A percentile compares a stretch with the other conserved stretches of the same genome.
phyloP scores from a whole-genome alignment of 2,888 invertebrate species.

The Neocrepidodera transversa region DNA sequence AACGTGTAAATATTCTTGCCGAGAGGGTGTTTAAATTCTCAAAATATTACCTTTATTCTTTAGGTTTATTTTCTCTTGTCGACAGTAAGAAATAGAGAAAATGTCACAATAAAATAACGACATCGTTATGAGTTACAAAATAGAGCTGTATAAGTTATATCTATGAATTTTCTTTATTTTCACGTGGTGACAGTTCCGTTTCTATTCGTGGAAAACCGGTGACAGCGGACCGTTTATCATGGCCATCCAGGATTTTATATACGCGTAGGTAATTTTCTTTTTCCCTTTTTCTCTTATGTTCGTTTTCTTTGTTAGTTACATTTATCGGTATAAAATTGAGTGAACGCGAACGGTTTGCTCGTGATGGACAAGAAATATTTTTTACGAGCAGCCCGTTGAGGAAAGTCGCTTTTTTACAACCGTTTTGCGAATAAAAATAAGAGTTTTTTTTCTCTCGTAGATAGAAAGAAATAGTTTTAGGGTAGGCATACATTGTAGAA shows the following conservation, averaged over 20 bases:
- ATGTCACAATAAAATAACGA: slow-evolving; percentile 14
- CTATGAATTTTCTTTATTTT: slow-evolving; percentile 32
- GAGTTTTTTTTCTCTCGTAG: background rate
- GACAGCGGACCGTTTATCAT: slow-evolving; percentile 39
- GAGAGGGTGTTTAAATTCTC: too few relatives aligned
- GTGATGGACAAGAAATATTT: slow-evolving; percentile 17
- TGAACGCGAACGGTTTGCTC: slow-evolving; percentile 18
- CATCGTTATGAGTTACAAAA: slow-evolving; percentile 15
- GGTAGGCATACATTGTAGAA: background rate
- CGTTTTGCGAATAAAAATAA: slow-evolving; percentile 11
- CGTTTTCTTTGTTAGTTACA: slow-evolving; percentile 27
- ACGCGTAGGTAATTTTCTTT: slow-evolving; percentile 33
- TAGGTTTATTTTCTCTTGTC: background rate
- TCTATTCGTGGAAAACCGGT: slow-evolving; percentile 29
- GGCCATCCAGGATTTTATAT: slow-evolving; percentile 27
- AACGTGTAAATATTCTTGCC: too few relatives aligned
- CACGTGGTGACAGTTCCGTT: slow-evolving; percentile 33
- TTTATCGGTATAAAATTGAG: slow-evolving; percentile 33
- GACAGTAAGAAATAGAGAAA: background rate
- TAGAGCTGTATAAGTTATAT: slow-evolving; percentile 11
- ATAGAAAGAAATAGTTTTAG: slow-evolving; percentile 10
- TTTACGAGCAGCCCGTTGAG: slow-evolving; percentile 6
- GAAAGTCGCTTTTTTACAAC: slow-evolving; percentile 8
- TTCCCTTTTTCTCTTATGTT: slow-evolving; percentile 28
- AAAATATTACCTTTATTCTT: too few relatives aligned